These are phyloP conservation scores for Stratiomys singularior DNA, from an alignment of 2,888 invertebrate species.

Conservation along the genomic window DNA sequence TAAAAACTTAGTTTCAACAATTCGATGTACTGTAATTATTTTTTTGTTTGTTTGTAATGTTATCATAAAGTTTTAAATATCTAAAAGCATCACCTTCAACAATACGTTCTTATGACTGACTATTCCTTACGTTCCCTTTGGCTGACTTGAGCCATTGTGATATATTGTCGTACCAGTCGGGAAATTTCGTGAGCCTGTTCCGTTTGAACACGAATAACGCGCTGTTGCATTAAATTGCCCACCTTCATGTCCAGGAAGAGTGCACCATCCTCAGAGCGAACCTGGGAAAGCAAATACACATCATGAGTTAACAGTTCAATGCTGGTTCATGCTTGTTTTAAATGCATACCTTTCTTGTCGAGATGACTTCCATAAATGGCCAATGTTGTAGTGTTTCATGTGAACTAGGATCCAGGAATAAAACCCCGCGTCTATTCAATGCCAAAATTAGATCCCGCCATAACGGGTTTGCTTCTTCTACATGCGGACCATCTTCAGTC, in stretches of 20 bases:
- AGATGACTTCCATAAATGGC: slow-evolving; percentile 95
- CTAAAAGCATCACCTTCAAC: slow-evolving; percentile 11
- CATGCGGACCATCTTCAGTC: slow-evolving; percentile 70
- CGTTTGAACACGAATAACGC: slow-evolving; percentile 94
- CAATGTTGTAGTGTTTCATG: slow-evolving; percentile 94
- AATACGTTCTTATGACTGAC: slow-evolving; percentile 17
- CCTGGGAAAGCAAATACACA: slow-evolving; percentile 63
- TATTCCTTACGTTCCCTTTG: slow-evolving; percentile 60
- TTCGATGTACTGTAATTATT: slow-evolving; percentile 37
- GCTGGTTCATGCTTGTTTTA: background rate
- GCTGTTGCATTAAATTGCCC: slow-evolving; percentile 94
- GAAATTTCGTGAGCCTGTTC: slow-evolving; percentile 98
- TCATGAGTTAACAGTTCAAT: background rate
- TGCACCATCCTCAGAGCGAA: slow-evolving; percentile 89
- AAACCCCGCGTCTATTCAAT: slow-evolving; percentile 91
- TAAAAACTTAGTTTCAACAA: slow-evolving; percentile 32
- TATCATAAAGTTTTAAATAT: background rate
- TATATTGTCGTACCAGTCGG: slow-evolving; percentile 94
- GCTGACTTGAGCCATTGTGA: slow-evolving; percentile 82
- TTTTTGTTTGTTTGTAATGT: background rate
- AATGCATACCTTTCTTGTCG: slow-evolving; percentile 83
- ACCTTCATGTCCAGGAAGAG: slow-evolving; percentile 96
- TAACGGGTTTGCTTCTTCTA: slow-evolving; percentile 68
- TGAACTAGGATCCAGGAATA: slow-evolving; percentile 90
- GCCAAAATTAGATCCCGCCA: slow-evolving; percentile 92